Evolutionary conservation across 2,888 invertebrate species (phyloP).

Genomic region (Agelastica alni): DNA sequence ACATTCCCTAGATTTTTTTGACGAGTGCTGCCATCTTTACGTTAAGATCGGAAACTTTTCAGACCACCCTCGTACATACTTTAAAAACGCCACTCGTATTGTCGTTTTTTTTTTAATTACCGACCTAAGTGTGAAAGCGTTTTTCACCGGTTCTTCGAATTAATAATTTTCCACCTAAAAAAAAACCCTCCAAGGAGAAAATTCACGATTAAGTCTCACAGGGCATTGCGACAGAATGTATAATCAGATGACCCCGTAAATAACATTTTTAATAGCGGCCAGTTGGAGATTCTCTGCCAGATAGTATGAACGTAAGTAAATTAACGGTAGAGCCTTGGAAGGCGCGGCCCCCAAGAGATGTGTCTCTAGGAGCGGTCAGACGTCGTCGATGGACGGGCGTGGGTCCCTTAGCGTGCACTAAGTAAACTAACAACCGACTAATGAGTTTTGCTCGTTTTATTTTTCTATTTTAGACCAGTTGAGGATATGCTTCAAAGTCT

Average conservation of each 20-base stretch:
- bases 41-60: too few relatives aligned
- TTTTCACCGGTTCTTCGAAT: not conserved
- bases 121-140: not conserved
- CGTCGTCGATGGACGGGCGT: conserved; percentile 47
- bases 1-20: too few relatives aligned
- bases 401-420: conserved; percentile 55
- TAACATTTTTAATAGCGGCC: conserved; percentile 39
- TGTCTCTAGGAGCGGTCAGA: conserved; percentile 55
- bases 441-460: conserved; percentile 51
- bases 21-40: too few relatives aligned
- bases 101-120: not conserved
- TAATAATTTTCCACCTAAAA: conserved; percentile 9
- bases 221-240: conserved; percentile 17
- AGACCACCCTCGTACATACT: too few relatives aligned
- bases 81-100: too few relatives aligned
- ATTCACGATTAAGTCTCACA: conserved; percentile 14
- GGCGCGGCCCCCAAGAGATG: conserved; percentile 57
- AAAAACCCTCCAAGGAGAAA: conserved; percentile 12
- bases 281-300: conserved; percentile 30
- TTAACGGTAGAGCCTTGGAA: conserved; percentile 40
- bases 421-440: conserved; percentile 53
- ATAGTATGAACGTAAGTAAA: conserved; percentile 38
- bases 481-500: too few relatives aligned
- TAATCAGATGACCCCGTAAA: conserved; percentile 35
- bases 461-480: conserved; percentile 42